These are phyloP conservation scores for Eptesicus fuscus DNA, from an alignment of 2,113 vertebrate species.

Conservation along the genomic window DNA sequence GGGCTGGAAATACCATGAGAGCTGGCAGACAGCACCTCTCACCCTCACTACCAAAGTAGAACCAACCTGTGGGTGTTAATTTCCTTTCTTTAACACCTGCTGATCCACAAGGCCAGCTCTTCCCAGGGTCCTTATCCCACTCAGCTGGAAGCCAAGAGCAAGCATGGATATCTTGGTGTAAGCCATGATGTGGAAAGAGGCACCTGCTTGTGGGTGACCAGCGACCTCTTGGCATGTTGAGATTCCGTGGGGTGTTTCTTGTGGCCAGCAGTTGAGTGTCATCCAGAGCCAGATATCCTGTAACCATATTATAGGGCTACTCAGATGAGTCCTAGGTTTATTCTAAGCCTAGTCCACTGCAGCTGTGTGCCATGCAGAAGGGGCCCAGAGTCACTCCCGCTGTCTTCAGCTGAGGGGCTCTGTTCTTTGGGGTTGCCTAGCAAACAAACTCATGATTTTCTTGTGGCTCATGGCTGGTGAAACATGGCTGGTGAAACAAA, in stretches of 20 bases:
- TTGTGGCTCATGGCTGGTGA: neutral
- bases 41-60: conserved; percentile 7
- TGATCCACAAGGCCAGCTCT: conserved; percentile 9
- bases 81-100: conserved; percentile 34
- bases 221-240: neutral
- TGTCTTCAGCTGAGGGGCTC: neutral
- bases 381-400: neutral
- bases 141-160: neutral
- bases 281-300: neutral
- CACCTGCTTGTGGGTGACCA: neutral
- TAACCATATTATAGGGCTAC: neutral
- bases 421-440: neutral
- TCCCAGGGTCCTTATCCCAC: neutral
- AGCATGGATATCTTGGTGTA: neutral
- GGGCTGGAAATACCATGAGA: conserved; percentile 28
- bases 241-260: neutral
- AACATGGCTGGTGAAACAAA: neutral
- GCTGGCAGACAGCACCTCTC: conserved; percentile 39
- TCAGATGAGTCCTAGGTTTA: neutral
- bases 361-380: neutral
- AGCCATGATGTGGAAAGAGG: neutral
- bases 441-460: conserved; percentile 13
- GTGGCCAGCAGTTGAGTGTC: neutral
- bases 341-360: neutral
- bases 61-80: conserved; percentile 1